Evolutionary conservation across 2,797 vertebrate species (phyloP), one percentile per base, ranked within the genome.

Genomic region (Holocentrus rufus): DNA sequence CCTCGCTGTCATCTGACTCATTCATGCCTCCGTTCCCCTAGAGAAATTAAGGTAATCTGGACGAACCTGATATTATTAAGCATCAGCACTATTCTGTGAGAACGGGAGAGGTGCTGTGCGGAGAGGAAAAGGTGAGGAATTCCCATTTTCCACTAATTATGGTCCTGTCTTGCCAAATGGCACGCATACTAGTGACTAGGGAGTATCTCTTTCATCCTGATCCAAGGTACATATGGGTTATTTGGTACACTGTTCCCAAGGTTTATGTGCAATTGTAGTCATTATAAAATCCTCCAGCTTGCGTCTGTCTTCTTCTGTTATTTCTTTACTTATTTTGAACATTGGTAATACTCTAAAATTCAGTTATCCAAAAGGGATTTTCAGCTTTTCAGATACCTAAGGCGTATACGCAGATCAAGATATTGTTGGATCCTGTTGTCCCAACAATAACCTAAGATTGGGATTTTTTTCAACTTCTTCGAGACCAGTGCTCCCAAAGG

Each of bases 31-130:
- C 22, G 20, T 69, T 83, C 88, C 83, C 25, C 83, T 59, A 55
- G 79, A 87, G 81, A 86, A 89, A 91, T 87, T 58, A 88, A 83
- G 74, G 57, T 82, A 88, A 86, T 80, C 69, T 59, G 66, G 62
- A 49, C 0, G 27, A 83, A 80, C 39, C 63, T 72, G 65, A 76
- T 70, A 74, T 75, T 74, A 46, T 74, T 60, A 64, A 46, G 74
- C 58, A 77, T 81, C 87, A 87, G 81, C 72, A 71, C 42, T 55
- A 60, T 70, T 34, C 58, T 68, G 50, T 46, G 56, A 70, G 56
- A 53, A 39, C 11, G 53, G 55, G 15, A 20, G 77, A 79, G 73
- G 64, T 76, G 77, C 62, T 57, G 59, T 14, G 63, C 30, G 46
- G 52, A 54, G 77, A 79, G 25, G 25, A 27, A 27, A 36, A 81